A percentile compares a stretch with the other conserved stretches of the same genome.
Evolutionary conservation across 2,888 invertebrate species (phyloP).

Genomic region (Netelia melanura): DNA sequence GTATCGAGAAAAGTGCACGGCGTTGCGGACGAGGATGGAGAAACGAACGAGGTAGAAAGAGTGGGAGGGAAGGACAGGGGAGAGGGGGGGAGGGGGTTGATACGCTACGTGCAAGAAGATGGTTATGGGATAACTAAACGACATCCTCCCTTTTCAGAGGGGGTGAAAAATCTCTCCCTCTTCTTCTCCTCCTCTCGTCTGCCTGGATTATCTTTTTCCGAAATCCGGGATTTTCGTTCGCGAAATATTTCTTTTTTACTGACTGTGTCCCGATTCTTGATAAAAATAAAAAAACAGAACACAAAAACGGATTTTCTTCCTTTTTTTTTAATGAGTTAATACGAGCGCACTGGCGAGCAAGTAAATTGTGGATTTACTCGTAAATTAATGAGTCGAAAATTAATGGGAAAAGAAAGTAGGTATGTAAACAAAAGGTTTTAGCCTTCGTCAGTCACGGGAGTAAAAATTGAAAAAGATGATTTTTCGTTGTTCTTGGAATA

Average conservation of each 20-base stretch:
- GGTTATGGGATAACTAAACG: conserved; percentile 62
- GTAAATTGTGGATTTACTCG: no score
- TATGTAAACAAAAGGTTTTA: background rate
- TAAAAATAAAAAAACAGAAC: background rate
- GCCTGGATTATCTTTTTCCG: conserved; percentile 3
- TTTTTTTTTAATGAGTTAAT: no score
- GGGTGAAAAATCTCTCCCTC: conserved; percentile 15
- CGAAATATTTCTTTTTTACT: conserved; percentile 23
- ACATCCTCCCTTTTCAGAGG: conserved; percentile 22
- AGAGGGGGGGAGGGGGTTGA: conserved; percentile 2
- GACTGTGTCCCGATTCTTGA: background rate
- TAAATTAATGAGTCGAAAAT: background rate
- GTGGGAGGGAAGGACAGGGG: background rate
- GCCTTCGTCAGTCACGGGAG: background rate
- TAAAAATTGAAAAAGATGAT: background rate
- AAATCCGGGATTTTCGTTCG: conserved; percentile 7
- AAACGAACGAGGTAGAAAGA: conserved; percentile 2
- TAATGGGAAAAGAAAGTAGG: background rate
- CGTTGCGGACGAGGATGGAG: conserved; percentile 13
- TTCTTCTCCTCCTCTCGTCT: conserved; percentile 7
- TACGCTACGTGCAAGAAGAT: conserved; percentile 32
- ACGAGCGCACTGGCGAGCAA: no score
- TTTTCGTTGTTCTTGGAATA: background rate
- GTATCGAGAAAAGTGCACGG: conserved; percentile 53
- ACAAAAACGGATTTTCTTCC: background rate